phyloP scores from a whole-genome alignment of 1,140 invertebrate species.

The Trigoniulus corallinus region DNA sequence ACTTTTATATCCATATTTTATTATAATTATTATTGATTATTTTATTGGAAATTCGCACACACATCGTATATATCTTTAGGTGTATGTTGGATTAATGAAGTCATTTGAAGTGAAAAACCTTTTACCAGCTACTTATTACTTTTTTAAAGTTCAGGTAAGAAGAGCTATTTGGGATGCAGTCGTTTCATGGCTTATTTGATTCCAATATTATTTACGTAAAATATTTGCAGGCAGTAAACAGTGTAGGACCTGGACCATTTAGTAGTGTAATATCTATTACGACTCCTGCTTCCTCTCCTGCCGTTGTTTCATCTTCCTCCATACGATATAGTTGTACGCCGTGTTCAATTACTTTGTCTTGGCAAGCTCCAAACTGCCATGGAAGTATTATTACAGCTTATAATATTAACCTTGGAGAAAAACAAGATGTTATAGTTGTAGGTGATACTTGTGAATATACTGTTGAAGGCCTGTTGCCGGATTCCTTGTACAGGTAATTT shows the following conservation, averaged over 20 bases:
- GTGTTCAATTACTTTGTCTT: constrained; percentile 44
- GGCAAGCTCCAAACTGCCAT: constrained; percentile 51
- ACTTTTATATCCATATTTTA: background rate
- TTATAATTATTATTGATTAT: constrained; percentile 5
- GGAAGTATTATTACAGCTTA: constrained; percentile 55
- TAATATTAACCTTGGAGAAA: constrained; percentile 51
- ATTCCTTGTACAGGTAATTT: constrained; percentile 37
- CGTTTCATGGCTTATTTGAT: no score
- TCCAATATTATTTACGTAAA: no score
- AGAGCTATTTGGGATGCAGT: no score
- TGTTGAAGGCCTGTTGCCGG: constrained; percentile 33
- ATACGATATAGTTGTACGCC: constrained; percentile 40
- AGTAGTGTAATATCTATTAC: constrained; percentile 42
- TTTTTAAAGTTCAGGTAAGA: constrained; percentile 48
- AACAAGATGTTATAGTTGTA: constrained; percentile 34
- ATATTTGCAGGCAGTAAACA: constrained; percentile 54
- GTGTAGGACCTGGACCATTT: constrained; percentile 50
- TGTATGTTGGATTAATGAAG: constrained; percentile 29
- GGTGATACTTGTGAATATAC: constrained; percentile 17
- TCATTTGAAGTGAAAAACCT: constrained; percentile 50
- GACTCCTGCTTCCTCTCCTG: constrained; percentile 55
- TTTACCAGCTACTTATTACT: constrained; percentile 54
- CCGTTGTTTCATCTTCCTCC: constrained; percentile 34
- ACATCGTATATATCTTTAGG: constrained; percentile 17
- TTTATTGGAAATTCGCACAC: background rate